Evolutionary conservation across 2,888 invertebrate species (phyloP).

Genomic region (Blera fallax): DNA sequence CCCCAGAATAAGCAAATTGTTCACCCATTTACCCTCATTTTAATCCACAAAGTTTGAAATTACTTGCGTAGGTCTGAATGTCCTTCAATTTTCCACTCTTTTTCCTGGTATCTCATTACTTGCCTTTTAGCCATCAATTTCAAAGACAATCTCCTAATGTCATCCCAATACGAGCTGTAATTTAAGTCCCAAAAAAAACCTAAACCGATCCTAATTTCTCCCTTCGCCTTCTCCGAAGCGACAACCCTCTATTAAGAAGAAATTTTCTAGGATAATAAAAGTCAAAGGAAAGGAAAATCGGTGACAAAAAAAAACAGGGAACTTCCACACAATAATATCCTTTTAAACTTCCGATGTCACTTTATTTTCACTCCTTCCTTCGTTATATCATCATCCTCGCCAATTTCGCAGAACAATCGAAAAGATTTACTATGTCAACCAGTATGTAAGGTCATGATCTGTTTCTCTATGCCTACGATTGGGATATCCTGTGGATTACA

Average conservation of each 20-base stretch:
- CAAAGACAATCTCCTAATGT: not conserved
- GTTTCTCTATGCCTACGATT: not conserved
- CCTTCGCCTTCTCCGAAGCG: not conserved
- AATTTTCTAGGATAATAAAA: not conserved
- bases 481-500: conserved; percentile 26
- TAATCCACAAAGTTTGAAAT: not conserved
- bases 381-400: not conserved
- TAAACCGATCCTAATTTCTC: not conserved
- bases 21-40: not conserved
- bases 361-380: not conserved
- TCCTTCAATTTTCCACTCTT: not conserved
- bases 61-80: not conserved
- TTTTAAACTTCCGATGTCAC: conserved; percentile 30
- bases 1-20: not conserved
- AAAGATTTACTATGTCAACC: conserved; percentile 34
- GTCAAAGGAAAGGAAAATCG: not conserved
- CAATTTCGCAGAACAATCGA: conserved; percentile 31
- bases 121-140: conserved; percentile 4
- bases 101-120: not conserved
- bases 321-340: not conserved
- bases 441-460: conserved; percentile 43
- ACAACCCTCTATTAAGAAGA: conserved; percentile 1
- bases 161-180: not conserved
- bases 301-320: not conserved
- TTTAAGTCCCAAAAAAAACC: conserved; percentile 1